Evolutionary conservation across 2,113 vertebrate genomes (phyloP).

Genomic region (Myotis lucifugus): DNA sequence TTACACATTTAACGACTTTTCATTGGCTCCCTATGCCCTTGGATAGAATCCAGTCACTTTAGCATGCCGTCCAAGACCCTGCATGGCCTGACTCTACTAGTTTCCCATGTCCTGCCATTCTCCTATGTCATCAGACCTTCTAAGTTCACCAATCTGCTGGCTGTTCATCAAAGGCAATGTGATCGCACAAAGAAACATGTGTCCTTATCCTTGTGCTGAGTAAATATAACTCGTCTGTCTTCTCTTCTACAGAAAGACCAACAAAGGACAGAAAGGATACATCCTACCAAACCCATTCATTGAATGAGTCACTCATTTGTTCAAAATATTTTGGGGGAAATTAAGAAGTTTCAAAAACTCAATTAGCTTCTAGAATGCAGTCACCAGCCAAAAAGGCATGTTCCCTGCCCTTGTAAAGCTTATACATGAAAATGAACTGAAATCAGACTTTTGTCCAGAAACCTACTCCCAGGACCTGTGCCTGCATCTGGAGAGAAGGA

Average conservation of each 20-base stretch:
- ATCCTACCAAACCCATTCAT: not conserved
- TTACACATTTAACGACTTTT: not conserved
- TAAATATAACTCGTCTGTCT: not conserved
- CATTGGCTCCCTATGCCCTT: not conserved
- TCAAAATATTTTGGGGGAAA: not conserved
- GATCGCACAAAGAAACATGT: not conserved
- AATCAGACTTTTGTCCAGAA: constrained; percentile 24
- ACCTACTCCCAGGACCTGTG: not conserved
- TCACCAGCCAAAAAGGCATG: not conserved
- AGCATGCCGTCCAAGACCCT: not conserved
- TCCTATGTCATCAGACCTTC: not conserved
- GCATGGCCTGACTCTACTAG: not conserved
- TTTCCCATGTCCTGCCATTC: not conserved
- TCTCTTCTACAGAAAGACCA: not conserved
- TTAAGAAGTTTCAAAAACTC: not conserved
- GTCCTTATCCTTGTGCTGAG: not conserved
- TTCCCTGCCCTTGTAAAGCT: not conserved
- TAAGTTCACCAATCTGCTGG: not conserved
- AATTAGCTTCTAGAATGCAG: not conserved
- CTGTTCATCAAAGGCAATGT: not conserved
- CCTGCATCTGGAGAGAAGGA: not conserved
- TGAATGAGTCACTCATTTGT: not conserved
- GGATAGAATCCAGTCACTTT: not conserved
- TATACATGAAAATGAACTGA: not conserved
- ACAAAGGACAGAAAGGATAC: not conserved